phyloP scores from a whole-genome alignment of 2,113 vertebrate genomes.

The Pseudorectes ferrugineus region DNA sequence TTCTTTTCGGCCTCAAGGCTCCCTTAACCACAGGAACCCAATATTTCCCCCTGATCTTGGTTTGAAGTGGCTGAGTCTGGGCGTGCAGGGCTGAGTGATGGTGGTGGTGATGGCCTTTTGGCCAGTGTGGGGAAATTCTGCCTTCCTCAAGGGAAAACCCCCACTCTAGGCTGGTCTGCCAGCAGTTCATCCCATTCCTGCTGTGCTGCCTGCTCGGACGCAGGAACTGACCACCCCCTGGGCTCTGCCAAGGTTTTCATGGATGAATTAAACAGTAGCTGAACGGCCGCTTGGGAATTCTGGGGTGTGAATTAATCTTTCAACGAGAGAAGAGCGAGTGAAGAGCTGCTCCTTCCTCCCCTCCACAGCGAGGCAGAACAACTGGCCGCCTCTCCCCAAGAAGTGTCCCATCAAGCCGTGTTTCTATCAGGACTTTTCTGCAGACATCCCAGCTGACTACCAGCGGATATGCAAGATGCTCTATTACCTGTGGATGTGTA shows the following conservation, averaged over 20 bases:
- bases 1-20: neutral
- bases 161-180: neutral
- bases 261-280: neutral
- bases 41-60: neutral
- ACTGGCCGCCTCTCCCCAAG: slow-evolving; percentile 91
- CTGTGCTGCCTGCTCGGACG: neutral
- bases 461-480: slow-evolving; percentile 92
- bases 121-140: neutral
- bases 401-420: slow-evolving; percentile 89
- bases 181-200: neutral
- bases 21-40: neutral
- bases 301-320: neutral
- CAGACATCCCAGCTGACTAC: slow-evolving; percentile 92
- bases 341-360: neutral
- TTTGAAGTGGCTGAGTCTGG: neutral
- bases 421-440: slow-evolving; percentile 94
- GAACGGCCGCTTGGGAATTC: neutral
- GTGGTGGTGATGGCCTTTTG: neutral
- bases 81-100: neutral
- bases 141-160: neutral
- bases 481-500: slow-evolving; percentile 98
- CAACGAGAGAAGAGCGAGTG: accelerated
- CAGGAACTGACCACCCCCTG: neutral
- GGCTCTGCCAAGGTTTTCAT: neutral
- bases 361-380: slow-evolving; percentile 86